Conservation (phyloP, 1,140 invertebrate species). For the Calephelis nemesis region DNA sequence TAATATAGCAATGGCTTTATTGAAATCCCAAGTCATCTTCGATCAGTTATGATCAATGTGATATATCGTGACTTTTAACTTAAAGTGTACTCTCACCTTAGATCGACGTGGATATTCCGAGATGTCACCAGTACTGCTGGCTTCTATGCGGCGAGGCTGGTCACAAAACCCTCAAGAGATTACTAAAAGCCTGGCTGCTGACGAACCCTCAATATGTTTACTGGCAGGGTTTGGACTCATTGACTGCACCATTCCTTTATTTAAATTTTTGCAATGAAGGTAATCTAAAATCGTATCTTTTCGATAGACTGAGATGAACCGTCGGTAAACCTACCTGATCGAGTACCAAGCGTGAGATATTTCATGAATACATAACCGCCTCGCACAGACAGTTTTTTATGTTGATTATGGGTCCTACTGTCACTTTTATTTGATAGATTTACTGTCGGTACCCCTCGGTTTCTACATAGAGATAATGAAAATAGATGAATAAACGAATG, state of each 20-base stretch:
- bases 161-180: slow-evolving; percentile 93
- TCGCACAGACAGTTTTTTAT: too few relatives aligned
- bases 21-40: too few relatives aligned
- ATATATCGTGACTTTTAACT: too few relatives aligned
- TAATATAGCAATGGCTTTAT: too few relatives aligned
- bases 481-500: too few relatives aligned
- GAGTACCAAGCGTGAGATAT: not conserved
- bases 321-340: not conserved
- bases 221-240: slow-evolving; percentile 99
- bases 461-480: too few relatives aligned
- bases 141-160: slow-evolving; percentile 95
- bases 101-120: slow-evolving; percentile 99
- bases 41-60: too few relatives aligned
- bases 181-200: slow-evolving; percentile 98
- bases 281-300: slow-evolving; percentile 51
- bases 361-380: too few relatives aligned
- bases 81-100: slow-evolving; percentile 47
- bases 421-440: too few relatives aligned
- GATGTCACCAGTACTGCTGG: slow-evolving; percentile 99
- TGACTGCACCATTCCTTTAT: slow-evolving; percentile 97
- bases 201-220: slow-evolving; percentile 98
- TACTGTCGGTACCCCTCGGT: too few relatives aligned
- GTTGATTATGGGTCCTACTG: too few relatives aligned
- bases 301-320: not conserved
- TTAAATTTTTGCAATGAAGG: slow-evolving; percentile 99